These are phyloP conservation scores for Bilobella aurantiaca DNA, from an alignment of 1,140 invertebrate species.

Conservation along the genomic window DNA sequence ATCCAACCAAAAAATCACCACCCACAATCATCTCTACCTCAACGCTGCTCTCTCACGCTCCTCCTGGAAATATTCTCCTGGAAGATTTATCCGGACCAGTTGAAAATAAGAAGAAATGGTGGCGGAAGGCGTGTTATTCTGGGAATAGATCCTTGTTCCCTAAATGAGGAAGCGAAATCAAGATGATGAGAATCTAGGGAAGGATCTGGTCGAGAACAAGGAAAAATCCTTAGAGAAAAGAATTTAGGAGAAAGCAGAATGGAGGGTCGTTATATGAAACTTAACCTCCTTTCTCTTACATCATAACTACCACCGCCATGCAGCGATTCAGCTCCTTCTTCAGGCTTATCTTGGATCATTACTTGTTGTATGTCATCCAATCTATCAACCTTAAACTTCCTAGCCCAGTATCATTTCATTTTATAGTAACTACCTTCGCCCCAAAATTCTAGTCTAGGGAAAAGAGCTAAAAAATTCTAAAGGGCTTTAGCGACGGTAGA, in stretches of 20 bases:
- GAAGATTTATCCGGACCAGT: too few species aligned
- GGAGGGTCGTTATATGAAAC: constrained; percentile 2
- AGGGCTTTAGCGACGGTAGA: too few species aligned
- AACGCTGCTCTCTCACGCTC: too few species aligned
- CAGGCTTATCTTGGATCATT: neutral
- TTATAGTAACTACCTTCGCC: too few species aligned
- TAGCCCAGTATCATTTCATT: neutral
- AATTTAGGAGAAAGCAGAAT: neutral
- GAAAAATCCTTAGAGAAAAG: neutral
- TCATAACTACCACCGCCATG: neutral
- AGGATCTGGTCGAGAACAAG: neutral
- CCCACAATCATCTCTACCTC: too few species aligned
- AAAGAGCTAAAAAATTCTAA: too few species aligned
- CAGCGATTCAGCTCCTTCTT: neutral
- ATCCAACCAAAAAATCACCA: too few species aligned
- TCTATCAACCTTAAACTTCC: neutral
- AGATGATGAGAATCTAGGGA: neutral
- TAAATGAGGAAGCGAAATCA: neutral
- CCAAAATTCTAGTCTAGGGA: too few species aligned
- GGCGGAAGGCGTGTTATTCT: too few species aligned
- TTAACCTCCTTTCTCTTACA: neutral
- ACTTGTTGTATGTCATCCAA: neutral
- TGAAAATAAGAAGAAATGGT: too few species aligned
- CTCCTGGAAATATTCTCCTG: too few species aligned
- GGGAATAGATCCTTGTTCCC: neutral